A percentile compares a stretch with the other conserved stretches of the same genome.
Conservation (phyloP, 2,113 vertebrate species). For the pig (Sus scrofa) region DNA sequence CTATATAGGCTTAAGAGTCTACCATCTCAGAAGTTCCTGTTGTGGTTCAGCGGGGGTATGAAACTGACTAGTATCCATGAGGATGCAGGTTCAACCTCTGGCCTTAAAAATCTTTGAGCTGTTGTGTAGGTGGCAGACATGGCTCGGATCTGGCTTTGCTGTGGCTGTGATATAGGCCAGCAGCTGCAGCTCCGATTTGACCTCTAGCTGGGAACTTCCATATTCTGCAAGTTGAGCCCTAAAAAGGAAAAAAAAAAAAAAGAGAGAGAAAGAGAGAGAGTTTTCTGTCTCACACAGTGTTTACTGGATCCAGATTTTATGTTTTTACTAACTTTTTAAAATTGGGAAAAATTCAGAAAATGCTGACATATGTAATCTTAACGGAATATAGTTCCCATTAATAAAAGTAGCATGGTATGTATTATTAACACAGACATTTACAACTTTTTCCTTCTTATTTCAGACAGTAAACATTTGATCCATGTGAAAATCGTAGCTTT, state of each 20-base stretch:
- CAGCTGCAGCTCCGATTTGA: no score
- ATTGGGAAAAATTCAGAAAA: background rate
- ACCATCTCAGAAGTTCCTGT: background rate
- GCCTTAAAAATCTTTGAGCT: no score
- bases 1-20: background rate
- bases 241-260: no score
- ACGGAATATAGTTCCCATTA: background rate
- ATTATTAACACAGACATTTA: background rate
- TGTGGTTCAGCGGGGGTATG: no score
- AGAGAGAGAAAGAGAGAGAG: no score
- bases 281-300: background rate
- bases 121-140: no score
- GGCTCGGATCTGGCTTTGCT: no score
- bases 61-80: no score
- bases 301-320: background rate
- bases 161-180: no score
- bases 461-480: background rate
- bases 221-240: no score
- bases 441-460: background rate
- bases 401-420: background rate
- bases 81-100: no score
- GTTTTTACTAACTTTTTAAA: background rate
- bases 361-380: background rate
- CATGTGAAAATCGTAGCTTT: background rate
- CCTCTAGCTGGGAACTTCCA: no score